These are phyloP conservation scores for Sebastes alutus DNA, from an alignment of 2,797 vertebrate species.

Conservation along the genomic window DNA sequence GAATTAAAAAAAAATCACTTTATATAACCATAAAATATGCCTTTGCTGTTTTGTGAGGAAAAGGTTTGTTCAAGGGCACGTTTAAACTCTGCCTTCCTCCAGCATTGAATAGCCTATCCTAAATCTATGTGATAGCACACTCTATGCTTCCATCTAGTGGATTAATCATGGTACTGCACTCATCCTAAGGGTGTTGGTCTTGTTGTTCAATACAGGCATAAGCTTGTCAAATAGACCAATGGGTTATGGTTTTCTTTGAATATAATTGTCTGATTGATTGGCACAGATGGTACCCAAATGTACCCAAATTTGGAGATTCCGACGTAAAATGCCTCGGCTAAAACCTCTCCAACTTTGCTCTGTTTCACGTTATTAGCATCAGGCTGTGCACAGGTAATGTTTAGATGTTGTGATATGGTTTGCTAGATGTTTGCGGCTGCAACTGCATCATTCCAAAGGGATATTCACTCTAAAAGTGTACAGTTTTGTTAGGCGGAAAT, in stretches of 20 bases:
- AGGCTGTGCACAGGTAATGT: not conserved
- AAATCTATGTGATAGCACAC: not conserved
- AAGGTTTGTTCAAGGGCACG: too few species aligned
- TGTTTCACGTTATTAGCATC: not conserved
- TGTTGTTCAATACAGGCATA: not conserved
- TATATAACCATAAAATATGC: too few species aligned
- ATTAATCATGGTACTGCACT: not conserved
- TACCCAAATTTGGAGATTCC: not conserved
- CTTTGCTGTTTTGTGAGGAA: too few species aligned
- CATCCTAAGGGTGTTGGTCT: not conserved
- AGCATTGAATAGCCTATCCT: not conserved
- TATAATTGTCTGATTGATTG: not conserved
- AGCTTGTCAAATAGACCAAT: not conserved
- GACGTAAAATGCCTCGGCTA: not conserved
- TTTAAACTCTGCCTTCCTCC: not conserved
- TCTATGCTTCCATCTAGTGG: not conserved
- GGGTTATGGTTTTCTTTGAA: not conserved
- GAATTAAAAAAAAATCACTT: too few species aligned
- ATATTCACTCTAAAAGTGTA: too few species aligned
- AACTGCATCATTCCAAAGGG: too few species aligned
- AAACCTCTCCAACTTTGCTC: not conserved
- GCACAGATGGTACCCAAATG: not conserved
- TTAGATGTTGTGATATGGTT: not conserved
- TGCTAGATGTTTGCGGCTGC: not conserved
- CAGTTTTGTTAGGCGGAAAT: too few species aligned